Conservation (phyloP, 2,113 vertebrate genomes). For the Delphinus delphis region DNA sequence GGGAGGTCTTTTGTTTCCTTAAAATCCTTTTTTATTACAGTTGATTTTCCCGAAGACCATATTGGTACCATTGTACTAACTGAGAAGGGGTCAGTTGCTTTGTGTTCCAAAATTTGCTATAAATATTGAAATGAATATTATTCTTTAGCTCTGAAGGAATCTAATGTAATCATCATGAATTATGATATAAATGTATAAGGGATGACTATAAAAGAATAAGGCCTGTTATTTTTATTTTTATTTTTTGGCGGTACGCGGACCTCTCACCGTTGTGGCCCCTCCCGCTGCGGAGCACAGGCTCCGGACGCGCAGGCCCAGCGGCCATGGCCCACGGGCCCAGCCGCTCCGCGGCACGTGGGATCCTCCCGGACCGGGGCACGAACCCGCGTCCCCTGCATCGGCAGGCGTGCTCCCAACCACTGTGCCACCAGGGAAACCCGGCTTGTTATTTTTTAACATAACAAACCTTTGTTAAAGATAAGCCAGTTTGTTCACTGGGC, state of each 20-base stretch:
- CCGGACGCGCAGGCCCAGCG: rapidly evolving
- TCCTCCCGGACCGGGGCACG: no score
- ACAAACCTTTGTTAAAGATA: not conserved
- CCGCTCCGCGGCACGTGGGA: no score
- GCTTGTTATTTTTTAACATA: not conserved
- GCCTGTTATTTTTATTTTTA: not conserved
- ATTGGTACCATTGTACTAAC: not conserved
- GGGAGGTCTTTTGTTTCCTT: not conserved
- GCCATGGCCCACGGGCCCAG: no score
- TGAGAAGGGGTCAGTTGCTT: not conserved
- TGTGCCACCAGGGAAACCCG: no score
- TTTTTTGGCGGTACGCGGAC: no score
- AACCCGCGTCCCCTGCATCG: no score
- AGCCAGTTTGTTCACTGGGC: not conserved
- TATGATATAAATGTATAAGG: not conserved
- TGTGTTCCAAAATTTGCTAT: not conserved
- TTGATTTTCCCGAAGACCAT: not conserved
- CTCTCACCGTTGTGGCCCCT: no score
- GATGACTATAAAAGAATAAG: not conserved
- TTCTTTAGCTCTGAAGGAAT: not conserved
- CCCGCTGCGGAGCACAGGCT: no score
- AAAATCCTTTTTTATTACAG: not conserved
- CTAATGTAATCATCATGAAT: not conserved
- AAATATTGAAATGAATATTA: not conserved
- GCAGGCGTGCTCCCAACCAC: no score